Percentiles rank a stretch among this genome's conserved stretches.
Evolutionary conservation across 2,888 invertebrate genomes (phyloP).

Genomic region (Hirudinaria manillensis): DNA sequence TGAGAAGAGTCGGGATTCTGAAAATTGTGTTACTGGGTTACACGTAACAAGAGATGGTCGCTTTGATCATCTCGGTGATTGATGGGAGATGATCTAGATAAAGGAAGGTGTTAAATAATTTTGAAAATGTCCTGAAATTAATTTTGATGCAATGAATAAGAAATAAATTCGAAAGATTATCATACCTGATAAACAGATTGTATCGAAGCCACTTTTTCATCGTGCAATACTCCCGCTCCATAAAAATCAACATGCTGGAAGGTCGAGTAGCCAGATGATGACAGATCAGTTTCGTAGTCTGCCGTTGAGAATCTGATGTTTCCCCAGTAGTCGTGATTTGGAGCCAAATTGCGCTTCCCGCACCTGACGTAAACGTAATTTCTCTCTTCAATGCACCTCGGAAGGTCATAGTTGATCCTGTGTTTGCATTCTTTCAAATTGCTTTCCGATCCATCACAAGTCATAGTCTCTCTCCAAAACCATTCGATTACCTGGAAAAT

Average conservation of each 20-base stretch:
- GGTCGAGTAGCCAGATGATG: conserved; percentile 64
- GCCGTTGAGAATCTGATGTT: conserved; percentile 81
- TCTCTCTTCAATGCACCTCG: conserved; percentile 69
- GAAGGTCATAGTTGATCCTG: conserved; percentile 65
- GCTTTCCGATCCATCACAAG: conserved; percentile 54
- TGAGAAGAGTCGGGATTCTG: conserved; percentile 71
- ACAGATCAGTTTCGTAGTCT: conserved; percentile 70
- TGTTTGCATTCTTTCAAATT: conserved; percentile 60
- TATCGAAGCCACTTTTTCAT: conserved; percentile 82
- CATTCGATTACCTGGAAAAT: conserved; percentile 38
- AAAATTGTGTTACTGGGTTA: not conserved
- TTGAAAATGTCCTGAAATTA: too few relatives aligned
- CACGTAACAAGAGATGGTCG: not conserved
- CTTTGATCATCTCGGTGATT: too few relatives aligned
- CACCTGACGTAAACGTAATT: conserved; percentile 87
- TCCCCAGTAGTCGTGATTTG: conserved; percentile 67
- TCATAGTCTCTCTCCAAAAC: conserved; percentile 51
- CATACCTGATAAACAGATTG: conserved; percentile 66
- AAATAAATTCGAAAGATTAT: not conserved
- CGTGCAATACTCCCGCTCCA: conserved; percentile 90
- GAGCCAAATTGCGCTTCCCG: conserved; percentile 57
- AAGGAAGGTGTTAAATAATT: too few relatives aligned
- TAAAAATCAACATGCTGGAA: conserved; percentile 70
- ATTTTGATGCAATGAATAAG: not conserved
- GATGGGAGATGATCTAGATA: too few relatives aligned